Evolutionary conservation across 2,113 vertebrate genomes (phyloP).

Genomic region (Spilogale gracilis): DNA sequence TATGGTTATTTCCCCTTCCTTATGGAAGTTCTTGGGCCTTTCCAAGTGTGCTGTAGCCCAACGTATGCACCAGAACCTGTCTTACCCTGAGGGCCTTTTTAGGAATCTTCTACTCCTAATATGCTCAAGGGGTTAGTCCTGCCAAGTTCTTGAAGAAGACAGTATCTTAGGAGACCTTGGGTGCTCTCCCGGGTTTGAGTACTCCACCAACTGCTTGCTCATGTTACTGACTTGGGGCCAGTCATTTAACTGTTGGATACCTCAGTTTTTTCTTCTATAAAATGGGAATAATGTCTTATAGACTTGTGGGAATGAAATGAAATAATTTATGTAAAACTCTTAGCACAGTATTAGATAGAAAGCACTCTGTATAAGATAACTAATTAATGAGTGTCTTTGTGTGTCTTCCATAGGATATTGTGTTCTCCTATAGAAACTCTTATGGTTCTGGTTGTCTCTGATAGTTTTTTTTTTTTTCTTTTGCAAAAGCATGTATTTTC

Average conservation of each 20-base stretch:
- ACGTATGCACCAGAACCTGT: background rate
- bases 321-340: background rate
- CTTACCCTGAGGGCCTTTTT: background rate
- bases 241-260: background rate
- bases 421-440: background rate
- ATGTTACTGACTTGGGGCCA: background rate
- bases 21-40: background rate
- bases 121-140: background rate
- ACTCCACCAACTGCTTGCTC: background rate
- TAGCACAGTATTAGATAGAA: background rate
- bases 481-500: background rate
- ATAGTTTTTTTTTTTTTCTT: constrained; percentile 7
- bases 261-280: background rate
- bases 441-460: background rate
- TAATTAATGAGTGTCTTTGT: background rate
- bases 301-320: background rate
- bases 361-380: background rate
- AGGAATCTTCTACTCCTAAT: background rate
- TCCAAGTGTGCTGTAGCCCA: background rate
- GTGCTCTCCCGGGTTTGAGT: background rate
- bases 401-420: background rate
- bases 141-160: background rate
- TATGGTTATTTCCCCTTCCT: background rate
- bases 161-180: background rate
- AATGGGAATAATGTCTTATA: background rate